Evolutionary conservation across 2,797 vertebrate species (phyloP).

Genomic region (Babyrousa celebensis): DNA sequence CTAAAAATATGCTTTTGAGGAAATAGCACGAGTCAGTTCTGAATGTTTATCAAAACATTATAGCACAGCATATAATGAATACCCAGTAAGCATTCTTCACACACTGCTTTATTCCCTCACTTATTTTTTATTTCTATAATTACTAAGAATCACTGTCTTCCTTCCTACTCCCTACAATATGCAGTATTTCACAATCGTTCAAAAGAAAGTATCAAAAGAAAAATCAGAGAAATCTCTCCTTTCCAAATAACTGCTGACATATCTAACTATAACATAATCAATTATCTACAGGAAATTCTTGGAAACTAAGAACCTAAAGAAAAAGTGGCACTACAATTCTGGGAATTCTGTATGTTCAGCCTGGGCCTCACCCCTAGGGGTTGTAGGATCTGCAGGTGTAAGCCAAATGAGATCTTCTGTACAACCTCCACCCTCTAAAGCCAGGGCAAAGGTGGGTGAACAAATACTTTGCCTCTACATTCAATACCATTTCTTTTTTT

Average conservation of each 20-base stretch:
- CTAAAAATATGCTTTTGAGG: conserved; percentile 34
- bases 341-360: background rate
- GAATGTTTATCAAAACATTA: conserved; percentile 64
- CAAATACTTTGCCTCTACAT: background rate
- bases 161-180: background rate
- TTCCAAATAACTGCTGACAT: conserved; percentile 46
- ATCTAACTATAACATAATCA: background rate
- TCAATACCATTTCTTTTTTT: background rate
- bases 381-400: background rate
- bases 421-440: background rate
- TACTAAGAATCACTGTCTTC: conserved; percentile 2
- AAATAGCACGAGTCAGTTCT: conserved; percentile 5
- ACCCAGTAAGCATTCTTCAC: background rate
- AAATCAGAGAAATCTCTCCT: background rate
- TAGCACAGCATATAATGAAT: background rate
- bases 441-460: background rate
- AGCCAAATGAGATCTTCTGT: fast-evolving
- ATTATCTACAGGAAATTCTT: conserved; percentile 15
- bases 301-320: background rate
- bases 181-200: conserved; percentile 31
- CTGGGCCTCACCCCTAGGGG: fast-evolving
- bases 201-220: background rate
- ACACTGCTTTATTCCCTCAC: background rate
- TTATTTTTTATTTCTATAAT: conserved; percentile 51
- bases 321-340: background rate